Conservation (phyloP, 2,888 invertebrate species). For the Cataglyphis cursor region DNA sequence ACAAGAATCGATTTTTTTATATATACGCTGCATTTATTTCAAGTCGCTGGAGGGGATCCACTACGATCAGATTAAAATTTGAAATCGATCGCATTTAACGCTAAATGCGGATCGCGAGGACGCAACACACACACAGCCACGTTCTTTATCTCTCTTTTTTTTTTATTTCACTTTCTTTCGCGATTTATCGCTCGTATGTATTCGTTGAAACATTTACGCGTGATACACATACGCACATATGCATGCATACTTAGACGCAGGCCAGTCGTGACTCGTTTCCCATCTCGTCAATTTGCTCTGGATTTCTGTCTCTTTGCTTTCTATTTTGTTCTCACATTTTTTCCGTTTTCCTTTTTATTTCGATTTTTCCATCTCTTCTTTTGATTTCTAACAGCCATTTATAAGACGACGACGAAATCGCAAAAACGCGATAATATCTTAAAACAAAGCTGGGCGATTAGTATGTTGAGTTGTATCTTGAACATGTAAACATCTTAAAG, state of each 20-base stretch:
- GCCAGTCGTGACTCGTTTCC: slow-evolving; percentile 18
- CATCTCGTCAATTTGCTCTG: slow-evolving; percentile 39
- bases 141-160: neutral
- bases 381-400: slow-evolving; percentile 55
- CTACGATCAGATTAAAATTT: neutral
- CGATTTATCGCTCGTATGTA: slow-evolving; percentile 18
- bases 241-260: slow-evolving; percentile 34
- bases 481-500: neutral
- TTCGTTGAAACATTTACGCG: slow-evolving; percentile 21
- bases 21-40: neutral
- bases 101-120: slow-evolving; percentile 8
- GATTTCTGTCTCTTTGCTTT: neutral
- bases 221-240: slow-evolving; percentile 23
- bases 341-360: neutral
- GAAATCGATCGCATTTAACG: slow-evolving; percentile 8
- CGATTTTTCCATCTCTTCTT: slow-evolving; percentile 5
- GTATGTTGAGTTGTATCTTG: neutral
- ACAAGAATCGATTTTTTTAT: slow-evolving; percentile 2
- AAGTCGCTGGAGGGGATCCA: neutral
- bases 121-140: slow-evolving; percentile 12
- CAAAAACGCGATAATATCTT: neutral
- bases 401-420: slow-evolving; percentile 3
- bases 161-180: neutral
- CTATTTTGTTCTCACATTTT: neutral
- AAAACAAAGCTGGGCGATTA: slow-evolving; percentile 1